Percentiles rank a stretch among this genome's conserved stretches.
Conservation (phyloP, 2,797 vertebrate species). For the Tangara arthus region DNA sequence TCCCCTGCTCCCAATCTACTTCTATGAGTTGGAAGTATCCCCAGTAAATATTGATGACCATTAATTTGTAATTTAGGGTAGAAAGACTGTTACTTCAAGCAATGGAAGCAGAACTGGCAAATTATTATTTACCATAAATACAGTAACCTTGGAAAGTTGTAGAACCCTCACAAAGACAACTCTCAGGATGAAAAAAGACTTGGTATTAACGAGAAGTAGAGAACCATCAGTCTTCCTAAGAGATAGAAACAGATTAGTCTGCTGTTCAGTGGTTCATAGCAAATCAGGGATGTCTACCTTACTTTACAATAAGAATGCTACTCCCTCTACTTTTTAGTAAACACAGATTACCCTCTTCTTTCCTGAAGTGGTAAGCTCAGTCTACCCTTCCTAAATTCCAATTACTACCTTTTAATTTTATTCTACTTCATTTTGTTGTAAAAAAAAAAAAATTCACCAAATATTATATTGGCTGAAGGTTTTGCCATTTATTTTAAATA, state of each 20-base stretch:
- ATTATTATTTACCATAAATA: slow-evolving; percentile 35
- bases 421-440: not conserved
- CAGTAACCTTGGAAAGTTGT: slow-evolving; percentile 58
- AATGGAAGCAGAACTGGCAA: slow-evolving; percentile 28
- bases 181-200: slow-evolving; percentile 38
- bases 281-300: slow-evolving; percentile 46
- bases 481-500: not conserved
- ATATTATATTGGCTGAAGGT: rapidly evolving
- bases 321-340: not conserved
- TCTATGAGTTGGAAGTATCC: not conserved
- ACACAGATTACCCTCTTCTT: not conserved
- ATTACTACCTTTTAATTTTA: not conserved
- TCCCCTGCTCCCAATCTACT: not conserved
- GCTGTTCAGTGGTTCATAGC: slow-evolving; percentile 15
- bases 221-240: slow-evolving; percentile 49
- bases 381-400: not conserved
- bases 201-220: not conserved
- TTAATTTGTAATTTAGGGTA: not conserved
- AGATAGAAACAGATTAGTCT: slow-evolving; percentile 56
- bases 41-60: not conserved
- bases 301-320: not conserved
- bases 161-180: slow-evolving; percentile 41
- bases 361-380: not conserved
- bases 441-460: not conserved
- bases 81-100: not conserved